A percentile compares a stretch with the other conserved stretches of the same genome.
Conservation (phyloP, 1,140 invertebrate genomes). For the Uloborus diversus region DNA sequence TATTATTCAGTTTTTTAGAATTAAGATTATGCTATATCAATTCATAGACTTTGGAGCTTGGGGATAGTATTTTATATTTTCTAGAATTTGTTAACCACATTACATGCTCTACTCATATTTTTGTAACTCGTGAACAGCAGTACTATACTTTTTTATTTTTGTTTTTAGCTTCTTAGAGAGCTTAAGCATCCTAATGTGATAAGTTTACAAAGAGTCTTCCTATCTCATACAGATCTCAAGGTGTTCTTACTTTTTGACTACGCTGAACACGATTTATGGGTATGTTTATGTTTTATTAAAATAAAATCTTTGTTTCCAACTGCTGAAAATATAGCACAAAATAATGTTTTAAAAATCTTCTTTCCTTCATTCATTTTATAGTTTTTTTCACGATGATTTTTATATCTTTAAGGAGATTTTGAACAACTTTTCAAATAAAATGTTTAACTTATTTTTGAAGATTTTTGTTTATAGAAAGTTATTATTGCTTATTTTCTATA, state of each 20-base stretch:
- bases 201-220: conserved; percentile 94
- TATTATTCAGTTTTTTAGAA: no score
- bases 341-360: neutral
- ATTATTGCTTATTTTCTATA: no score
- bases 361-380: neutral
- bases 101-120: no score
- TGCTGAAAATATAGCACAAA: neutral
- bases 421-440: no score
- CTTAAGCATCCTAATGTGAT: conserved; percentile 98
- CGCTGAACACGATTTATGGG: conserved; percentile 99
- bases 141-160: conserved; percentile 55
- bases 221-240: conserved; percentile 96
- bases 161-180: conserved; percentile 89
- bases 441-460: no score
- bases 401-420: neutral
- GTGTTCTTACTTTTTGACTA: conserved; percentile 99
- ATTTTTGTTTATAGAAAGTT: no score
- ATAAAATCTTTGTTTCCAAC: neutral
- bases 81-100: no score
- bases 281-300: conserved; percentile 61
- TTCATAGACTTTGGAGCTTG: no score
- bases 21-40: no score
- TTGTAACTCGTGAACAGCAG: no score
- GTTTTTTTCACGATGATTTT: neutral
- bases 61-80: no score